A percentile compares a stretch with the other conserved stretches of the same genome.
phyloP scores from a whole-genome alignment of 1,140 invertebrate species.

The Solenopsis fugax region DNA sequence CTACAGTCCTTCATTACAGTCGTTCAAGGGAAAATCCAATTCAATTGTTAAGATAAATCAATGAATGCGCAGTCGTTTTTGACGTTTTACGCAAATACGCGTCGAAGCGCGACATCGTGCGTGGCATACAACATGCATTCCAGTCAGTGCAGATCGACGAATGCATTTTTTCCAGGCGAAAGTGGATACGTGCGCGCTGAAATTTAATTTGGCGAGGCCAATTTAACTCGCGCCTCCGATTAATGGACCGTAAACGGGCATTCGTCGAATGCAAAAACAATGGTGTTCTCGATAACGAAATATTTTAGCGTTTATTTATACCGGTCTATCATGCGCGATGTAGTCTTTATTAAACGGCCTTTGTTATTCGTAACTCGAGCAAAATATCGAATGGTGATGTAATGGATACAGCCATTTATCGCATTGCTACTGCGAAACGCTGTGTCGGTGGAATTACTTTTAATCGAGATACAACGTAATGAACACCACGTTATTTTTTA shows the following conservation, averaged over 20 bases:
- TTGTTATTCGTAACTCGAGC: slow-evolving; percentile 55
- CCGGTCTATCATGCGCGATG: slow-evolving; percentile 43
- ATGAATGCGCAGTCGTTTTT: slow-evolving; percentile 11
- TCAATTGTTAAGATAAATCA: slow-evolving; percentile 39
- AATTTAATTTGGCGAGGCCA: slow-evolving; percentile 51
- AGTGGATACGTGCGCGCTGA: slow-evolving; percentile 50
- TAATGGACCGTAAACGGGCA: slow-evolving; percentile 60
- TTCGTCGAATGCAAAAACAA: slow-evolving; percentile 55
- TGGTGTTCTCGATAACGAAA: slow-evolving; percentile 59
- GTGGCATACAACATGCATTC: slow-evolving; percentile 37
- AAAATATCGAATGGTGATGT: slow-evolving; percentile 41
- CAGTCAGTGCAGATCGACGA: not conserved
- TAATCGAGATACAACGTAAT: slow-evolving; percentile 45
- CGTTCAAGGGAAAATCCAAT: not conserved
- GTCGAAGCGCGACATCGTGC: slow-evolving; percentile 48
- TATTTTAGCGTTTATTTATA: slow-evolving; percentile 64
- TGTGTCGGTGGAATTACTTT: slow-evolving; percentile 33
- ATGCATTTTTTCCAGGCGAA: slow-evolving; percentile 35
- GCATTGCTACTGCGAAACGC: not conserved
- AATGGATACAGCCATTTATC: slow-evolving; percentile 58
- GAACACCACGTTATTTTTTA: slow-evolving; percentile 17
- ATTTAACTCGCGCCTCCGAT: slow-evolving; percentile 53
- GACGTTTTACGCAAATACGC: slow-evolving; percentile 47
- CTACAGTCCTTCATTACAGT: not conserved
- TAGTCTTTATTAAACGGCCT: slow-evolving; percentile 55